Conservation (phyloP, 2,888 invertebrate species). For the Drosophila lutescens region DNA sequence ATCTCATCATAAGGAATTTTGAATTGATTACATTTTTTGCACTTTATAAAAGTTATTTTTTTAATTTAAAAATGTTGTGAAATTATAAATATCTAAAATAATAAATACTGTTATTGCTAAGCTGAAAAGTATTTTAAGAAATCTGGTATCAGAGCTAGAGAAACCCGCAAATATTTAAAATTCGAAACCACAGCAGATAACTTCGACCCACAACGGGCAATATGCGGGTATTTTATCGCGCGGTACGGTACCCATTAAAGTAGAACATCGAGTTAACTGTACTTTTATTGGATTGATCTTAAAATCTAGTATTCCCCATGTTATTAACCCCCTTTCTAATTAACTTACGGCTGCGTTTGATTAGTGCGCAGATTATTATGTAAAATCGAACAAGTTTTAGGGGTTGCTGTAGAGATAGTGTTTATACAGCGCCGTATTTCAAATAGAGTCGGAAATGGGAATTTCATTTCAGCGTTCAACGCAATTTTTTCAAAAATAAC, state of each 20-base stretch:
- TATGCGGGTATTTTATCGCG: not conserved
- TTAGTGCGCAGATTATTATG: constrained; percentile 29
- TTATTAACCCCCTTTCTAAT: constrained; percentile 12
- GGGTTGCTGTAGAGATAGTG: constrained; percentile 52
- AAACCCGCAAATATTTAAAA: not conserved
- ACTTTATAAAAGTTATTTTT: no score
- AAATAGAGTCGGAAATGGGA: constrained; percentile 36
- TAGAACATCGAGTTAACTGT: constrained; percentile 3
- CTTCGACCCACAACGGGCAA: not conserved
- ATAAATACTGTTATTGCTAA: no score
- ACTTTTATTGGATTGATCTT: not conserved
- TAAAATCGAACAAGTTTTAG: constrained; percentile 41
- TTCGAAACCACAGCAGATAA: not conserved
- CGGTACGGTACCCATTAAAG: not conserved
- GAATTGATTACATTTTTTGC: no score
- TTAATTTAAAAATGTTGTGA: no score
- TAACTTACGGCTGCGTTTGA: constrained; percentile 3
- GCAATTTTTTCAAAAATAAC: constrained; percentile 71
- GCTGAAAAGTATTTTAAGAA: not conserved
- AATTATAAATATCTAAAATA: no score
- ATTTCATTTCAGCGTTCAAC: constrained; percentile 66
- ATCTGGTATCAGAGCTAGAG: not conserved
- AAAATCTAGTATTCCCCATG: not conserved
- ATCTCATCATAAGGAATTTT: no score
- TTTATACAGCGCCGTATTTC: constrained; percentile 1